A percentile compares a stretch with the other conserved stretches of the same genome.
phyloP scores from a whole-genome alignment of 2,113 vertebrate genomes.

The Hippocampus zosterae region DNA sequence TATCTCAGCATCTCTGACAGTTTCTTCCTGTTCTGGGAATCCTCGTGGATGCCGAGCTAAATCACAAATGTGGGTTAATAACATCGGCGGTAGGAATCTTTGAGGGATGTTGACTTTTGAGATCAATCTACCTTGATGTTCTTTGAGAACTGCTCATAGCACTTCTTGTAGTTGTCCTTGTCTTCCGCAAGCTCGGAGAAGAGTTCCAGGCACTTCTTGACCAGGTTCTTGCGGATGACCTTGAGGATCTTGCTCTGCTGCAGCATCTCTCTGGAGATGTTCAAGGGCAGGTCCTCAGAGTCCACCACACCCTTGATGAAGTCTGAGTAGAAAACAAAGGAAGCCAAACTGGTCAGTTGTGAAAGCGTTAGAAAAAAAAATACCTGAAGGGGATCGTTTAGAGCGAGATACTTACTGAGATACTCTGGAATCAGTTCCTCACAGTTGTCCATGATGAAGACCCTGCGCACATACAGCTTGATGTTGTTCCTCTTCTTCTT shows the following conservation, averaged over 20 bases:
- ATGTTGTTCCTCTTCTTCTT: slow-evolving; percentile 96
- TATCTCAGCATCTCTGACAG: slow-evolving; percentile 89
- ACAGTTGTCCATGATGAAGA: slow-evolving; percentile 99
- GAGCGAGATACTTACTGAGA: slow-evolving; percentile 80
- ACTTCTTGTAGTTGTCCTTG: slow-evolving; percentile 97
- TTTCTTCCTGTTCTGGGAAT: slow-evolving; percentile 93
- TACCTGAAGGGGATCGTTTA: not conserved
- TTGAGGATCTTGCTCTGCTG: slow-evolving; percentile 98
- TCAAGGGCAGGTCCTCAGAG: slow-evolving; percentile 94
- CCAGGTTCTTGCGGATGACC: slow-evolving; percentile 94
- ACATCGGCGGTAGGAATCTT: rapidly evolving
- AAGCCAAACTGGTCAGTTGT: slow-evolving; percentile 2
- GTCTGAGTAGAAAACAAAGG: slow-evolving; percentile 60
- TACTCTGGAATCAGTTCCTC: slow-evolving; percentile 96
- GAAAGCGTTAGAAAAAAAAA: not conserved
- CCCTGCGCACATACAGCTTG: slow-evolving; percentile 92
- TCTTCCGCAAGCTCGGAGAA: slow-evolving; percentile 90
- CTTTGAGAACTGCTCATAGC: slow-evolving; percentile 95
- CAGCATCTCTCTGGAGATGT: slow-evolving; percentile 97
- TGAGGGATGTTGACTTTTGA: not conserved
- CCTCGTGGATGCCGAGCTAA: slow-evolving; percentile 97
- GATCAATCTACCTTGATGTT: slow-evolving; percentile 84
- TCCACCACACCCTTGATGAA: slow-evolving; percentile 97
- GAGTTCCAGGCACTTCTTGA: slow-evolving; percentile 95
- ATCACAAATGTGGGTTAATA: slow-evolving; percentile 33